Base-by-base conservation (phyloP, 2,113 vertebrate species). In the Origma solitaria region DNA sequence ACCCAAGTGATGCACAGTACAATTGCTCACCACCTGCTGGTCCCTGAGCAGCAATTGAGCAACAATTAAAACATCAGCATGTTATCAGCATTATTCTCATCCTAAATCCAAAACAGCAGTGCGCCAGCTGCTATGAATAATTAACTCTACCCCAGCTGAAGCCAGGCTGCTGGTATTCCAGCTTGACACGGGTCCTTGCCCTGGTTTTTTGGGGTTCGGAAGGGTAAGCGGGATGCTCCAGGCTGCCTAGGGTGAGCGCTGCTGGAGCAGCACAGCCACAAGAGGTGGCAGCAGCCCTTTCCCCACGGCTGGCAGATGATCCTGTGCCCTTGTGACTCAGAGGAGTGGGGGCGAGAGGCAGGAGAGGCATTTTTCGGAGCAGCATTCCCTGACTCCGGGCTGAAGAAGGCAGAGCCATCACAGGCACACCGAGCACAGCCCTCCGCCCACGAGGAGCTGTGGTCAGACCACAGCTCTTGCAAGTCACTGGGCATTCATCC, bases 351-450 rank as follows among this genome's bases (percentile, higher is more conserved):
- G 8, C 28, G 66, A 82, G 65, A 58, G 31, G 75, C 31, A 42
- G 57, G 37, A 0, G 0, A 72, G 72, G 13, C 35, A 37, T 10
- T 38, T 76, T 50, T 5, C 1, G 0, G 54, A 78, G 68, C 1
- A 2, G 25, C 7, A 0, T 49, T 51, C 69, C 76, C 53, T 20
- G 25, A 18, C 68, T 42, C 33, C 16, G 27, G 18, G 51, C 54
- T 81, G 64, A n/a, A 62, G 72, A 25, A 80, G 20, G 7, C 33
- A 49, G 73, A 58, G 14, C 6, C 20, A 15, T 38, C 28, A n/a
- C 4, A 57, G 78, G 19, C 14, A 51, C 45, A 53, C 28, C 27
- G 61, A 70, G 28, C 2, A 1, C 3, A 80, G 14, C 9, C 45
- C 79, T 82, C 19, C 20, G 40, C 18, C 47, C 16, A 0, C 2